A percentile compares a stretch with the other conserved stretches of the same genome.
Evolutionary conservation across 2,888 invertebrate genomes (phyloP).

Genomic region (Camptogramma bilineatum): DNA sequence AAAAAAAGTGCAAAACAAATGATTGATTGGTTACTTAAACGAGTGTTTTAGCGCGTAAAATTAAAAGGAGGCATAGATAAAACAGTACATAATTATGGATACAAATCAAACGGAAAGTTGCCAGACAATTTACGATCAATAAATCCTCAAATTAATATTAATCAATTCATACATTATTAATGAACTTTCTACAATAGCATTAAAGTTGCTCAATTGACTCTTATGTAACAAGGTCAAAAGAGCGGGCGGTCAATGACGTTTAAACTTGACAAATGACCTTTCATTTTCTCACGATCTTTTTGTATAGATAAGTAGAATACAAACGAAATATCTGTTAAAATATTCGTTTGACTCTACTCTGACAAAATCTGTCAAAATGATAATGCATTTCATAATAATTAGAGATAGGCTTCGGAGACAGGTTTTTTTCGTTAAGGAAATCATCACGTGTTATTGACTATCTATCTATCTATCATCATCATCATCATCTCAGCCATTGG

Average conservation of each 20-base stretch:
- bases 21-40: too few relatives aligned
- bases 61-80: not conserved
- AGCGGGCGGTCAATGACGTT: constrained; percentile 28
- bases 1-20: too few relatives aligned
- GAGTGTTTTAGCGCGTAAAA: not conserved
- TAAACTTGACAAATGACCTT: constrained; percentile 34
- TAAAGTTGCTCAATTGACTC: constrained; percentile 25
- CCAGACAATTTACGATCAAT: constrained; percentile 12
- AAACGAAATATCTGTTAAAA: not conserved
- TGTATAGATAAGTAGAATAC: not conserved
- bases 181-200: constrained; percentile 28
- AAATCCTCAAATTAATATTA: constrained; percentile 16
- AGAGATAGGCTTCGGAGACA: too few relatives aligned
- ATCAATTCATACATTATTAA: constrained; percentile 19
- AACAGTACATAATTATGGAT: not conserved
- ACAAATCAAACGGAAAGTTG: constrained; percentile 18
- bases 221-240: constrained; percentile 31
- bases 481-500: too few relatives aligned
- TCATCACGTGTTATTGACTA: too few relatives aligned
- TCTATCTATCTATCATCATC: too few relatives aligned
- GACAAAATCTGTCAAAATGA: too few relatives aligned
- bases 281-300: constrained; percentile 23
- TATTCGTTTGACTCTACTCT: too few relatives aligned
- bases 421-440: too few relatives aligned
- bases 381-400: too few relatives aligned